These are phyloP conservation scores for Galeopterus variegatus DNA, from an alignment of 2,113 vertebrate species.

Conservation along the genomic window DNA sequence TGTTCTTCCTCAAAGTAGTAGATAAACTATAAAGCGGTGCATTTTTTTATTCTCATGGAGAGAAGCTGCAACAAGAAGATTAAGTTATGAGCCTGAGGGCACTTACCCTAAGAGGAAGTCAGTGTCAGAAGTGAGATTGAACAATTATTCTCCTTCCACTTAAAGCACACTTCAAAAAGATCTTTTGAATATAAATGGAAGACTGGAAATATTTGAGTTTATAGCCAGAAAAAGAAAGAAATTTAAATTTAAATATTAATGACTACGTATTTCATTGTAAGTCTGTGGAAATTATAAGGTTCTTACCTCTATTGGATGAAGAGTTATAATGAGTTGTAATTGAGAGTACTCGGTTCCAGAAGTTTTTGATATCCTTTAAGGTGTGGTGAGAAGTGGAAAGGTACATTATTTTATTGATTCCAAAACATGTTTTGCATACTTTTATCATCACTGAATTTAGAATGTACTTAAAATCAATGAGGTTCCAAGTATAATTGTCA, in stretches of 20 bases:
- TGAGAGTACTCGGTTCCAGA: neutral
- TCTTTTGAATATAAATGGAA: constrained; percentile 40
- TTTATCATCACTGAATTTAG: neutral
- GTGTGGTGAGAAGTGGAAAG: neutral
- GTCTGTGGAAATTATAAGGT: neutral
- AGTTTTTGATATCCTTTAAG: neutral
- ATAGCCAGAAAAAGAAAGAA: constrained; percentile 35
- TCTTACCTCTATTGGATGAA: neutral
- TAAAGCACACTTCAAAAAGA: constrained; percentile 12
- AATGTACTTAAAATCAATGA: neutral
- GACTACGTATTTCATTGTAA: neutral
- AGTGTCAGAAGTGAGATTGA: neutral
- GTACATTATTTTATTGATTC: neutral
- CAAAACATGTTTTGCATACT: neutral
- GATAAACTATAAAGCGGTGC: neutral
- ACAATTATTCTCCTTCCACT: constrained; percentile 24
- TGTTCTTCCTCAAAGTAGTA: neutral
- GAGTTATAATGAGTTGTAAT: neutral
- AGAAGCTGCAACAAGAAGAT: neutral
- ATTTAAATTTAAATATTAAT: constrained; percentile 57
- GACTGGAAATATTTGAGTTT: constrained; percentile 38
- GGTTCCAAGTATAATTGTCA: neutral
- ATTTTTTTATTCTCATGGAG: neutral
- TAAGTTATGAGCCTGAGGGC: neutral
- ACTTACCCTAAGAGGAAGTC: constrained; percentile 1